A percentile compares a stretch with the other conserved stretches of the same genome.
Conservation (phyloP, 2,113 vertebrate species). For the Noctilio leporinus region DNA sequence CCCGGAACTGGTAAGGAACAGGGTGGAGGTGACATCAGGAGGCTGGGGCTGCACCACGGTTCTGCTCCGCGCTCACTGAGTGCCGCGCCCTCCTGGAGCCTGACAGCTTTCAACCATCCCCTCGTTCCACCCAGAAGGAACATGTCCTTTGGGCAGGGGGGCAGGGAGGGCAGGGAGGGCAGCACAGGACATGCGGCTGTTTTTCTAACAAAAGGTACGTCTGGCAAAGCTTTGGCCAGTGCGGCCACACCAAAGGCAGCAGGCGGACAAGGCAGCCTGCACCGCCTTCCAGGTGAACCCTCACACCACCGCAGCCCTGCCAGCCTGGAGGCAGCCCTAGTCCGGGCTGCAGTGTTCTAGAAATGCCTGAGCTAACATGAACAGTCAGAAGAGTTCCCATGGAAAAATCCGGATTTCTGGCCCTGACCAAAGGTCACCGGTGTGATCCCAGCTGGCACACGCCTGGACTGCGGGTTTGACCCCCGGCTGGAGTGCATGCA, state of each 20-base stretch:
- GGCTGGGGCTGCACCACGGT: neutral
- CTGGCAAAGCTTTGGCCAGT: neutral
- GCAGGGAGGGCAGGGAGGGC: fast-evolving
- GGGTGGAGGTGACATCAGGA: neutral
- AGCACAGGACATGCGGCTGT: fast-evolving
- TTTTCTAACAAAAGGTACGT: neutral
- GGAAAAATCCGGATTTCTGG: neutral
- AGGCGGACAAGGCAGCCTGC: neutral
- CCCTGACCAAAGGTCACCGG: no score
- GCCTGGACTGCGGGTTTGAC: no score
- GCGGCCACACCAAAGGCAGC: fast-evolving
- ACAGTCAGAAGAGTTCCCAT: fast-evolving
- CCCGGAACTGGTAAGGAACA: no score
- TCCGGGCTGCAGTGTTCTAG: neutral
- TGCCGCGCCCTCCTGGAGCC: neutral
- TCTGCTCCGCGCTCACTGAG: neutral
- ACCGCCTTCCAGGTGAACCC: neutral
- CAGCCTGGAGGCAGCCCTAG: fast-evolving
- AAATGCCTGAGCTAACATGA: neutral
- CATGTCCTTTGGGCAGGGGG: neutral
- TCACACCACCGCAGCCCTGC: fast-evolving
- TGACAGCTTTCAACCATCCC: fast-evolving
- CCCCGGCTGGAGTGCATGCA: no score
- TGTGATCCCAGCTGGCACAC: no score
- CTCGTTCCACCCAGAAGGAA: neutral